Evolutionary conservation across 2,113 vertebrate genomes (phyloP), one percentile per base, ranked within the genome.

Genomic region (Aleadryas rufinucha): DNA sequence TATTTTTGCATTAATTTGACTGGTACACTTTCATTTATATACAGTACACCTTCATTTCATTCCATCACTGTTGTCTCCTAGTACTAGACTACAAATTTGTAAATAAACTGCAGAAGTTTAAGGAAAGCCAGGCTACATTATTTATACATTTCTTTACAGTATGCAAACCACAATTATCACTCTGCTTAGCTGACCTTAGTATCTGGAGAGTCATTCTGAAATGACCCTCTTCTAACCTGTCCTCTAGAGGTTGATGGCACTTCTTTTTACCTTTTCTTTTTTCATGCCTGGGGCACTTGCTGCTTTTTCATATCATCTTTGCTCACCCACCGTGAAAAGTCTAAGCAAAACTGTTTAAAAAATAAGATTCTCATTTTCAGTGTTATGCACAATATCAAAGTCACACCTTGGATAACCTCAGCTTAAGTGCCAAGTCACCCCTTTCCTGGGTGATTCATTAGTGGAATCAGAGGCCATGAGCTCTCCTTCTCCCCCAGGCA

Each of bases 371-470:
- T 30, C 8, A 6, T 84, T 80, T 97, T 96, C 4, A 2, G 72
- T 94, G 45, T 87, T 93, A 83, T 88, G 37, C 44, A 93, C 69
- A 6, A 66, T 80, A 75, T 71, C 33, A 27, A 96, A 95, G 30
- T 68, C 71, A 95, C 96, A 79, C 28, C 21, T 94, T 57, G 33
- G 33, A 72, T 84, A 95, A 95, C 74, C 71, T 92, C 35, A 65
- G 9, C 22, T 80, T 66, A 94, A 93, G 65, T 84, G 49, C 10
- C 28, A 76, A 82, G 7, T 61, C 42, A 89, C 79, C 92, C 35
- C 84, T 97, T 92, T 89, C 78, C 77, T 80, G 52, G 16, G 47
- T 88, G 84, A 92, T 95, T 96, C 70, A 66, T 56, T 72, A 95
- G 35, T 44, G 69, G 71, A 91, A 92, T 96, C 84, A 71, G 24